Percentiles rank a stretch among this genome's conserved stretches.
phyloP scores from a whole-genome alignment of 2,113 vertebrate genomes.

The Malurus alboscapulatus region DNA sequence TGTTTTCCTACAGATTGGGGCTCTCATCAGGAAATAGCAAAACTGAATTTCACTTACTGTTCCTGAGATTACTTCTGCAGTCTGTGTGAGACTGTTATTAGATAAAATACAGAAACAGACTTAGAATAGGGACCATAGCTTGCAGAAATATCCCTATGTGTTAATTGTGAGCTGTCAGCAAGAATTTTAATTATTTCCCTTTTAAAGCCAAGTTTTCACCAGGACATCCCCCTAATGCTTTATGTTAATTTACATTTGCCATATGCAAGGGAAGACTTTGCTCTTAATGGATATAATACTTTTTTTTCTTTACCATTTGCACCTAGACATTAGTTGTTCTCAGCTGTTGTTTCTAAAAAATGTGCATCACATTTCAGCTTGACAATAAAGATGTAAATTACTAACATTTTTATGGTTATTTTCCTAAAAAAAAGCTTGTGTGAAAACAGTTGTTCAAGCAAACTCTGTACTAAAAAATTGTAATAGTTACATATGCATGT shows the following conservation, averaged over 20 bases:
- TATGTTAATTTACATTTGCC: not conserved
- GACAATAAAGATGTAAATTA: not conserved
- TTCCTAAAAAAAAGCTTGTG: not conserved
- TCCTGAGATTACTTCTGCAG: not conserved
- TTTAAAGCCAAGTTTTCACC: not conserved
- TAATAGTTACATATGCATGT: not conserved
- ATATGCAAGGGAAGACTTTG: not conserved
- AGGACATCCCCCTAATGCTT: not conserved
- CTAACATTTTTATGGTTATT: not conserved
- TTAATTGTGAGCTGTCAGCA: not conserved
- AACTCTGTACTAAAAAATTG: not conserved
- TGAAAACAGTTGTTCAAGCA: not conserved
- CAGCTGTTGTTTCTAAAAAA: constrained; percentile 1
- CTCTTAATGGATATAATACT: not conserved
- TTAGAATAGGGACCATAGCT: not conserved
- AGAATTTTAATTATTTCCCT: not conserved
- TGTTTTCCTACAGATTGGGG: not conserved
- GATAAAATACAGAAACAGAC: not conserved
- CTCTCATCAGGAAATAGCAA: not conserved
- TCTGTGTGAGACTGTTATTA: not conserved
- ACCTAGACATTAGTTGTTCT: not conserved
- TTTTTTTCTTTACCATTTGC: not conserved
- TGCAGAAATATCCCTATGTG: not conserved
- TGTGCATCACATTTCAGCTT: not conserved
- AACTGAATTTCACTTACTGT: not conserved